Conservation (phyloP, 2,113 vertebrate genomes). For the Pampusana beccarii region DNA sequence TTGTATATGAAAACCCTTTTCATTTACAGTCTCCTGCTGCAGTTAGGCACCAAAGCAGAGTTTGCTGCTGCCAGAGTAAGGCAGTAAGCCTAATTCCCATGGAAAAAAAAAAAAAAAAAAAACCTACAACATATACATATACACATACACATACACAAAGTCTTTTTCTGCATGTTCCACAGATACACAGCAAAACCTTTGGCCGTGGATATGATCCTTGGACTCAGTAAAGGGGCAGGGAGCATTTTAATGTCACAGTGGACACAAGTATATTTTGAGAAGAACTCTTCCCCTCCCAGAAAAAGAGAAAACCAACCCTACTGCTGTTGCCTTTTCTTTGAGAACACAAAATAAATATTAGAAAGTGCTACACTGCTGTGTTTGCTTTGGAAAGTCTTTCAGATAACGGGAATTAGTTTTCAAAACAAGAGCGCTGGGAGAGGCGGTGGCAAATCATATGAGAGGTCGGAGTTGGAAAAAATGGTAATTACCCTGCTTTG, state of each 20-base stretch:
- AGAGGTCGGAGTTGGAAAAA: constrained; percentile 42
- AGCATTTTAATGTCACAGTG: constrained; percentile 8
- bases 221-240: neutral
- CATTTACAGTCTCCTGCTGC: constrained; percentile 35
- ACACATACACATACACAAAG: too few species aligned
- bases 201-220: neutral
- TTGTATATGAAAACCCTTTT: constrained; percentile 40
- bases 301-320: neutral
- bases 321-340: neutral
- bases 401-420: constrained; percentile 47
- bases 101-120: too few species aligned
- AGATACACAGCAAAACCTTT: constrained; percentile 31
- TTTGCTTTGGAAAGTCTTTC: constrained; percentile 66
- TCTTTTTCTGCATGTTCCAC: constrained; percentile 65
- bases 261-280: neutral
- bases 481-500: constrained; percentile 52
- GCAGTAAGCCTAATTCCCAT: constrained; percentile 28
- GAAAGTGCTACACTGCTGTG: constrained; percentile 60
- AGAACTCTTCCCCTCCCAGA: neutral
- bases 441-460: neutral
- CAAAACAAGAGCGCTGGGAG: constrained; percentile 36
- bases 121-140: too few species aligned
- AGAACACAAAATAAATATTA: constrained; percentile 61
- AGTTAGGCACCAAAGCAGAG: constrained; percentile 38
- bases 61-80: neutral